Evolutionary conservation across 2,888 invertebrate species (phyloP).

Genomic region (Brenthis hecate): DNA sequence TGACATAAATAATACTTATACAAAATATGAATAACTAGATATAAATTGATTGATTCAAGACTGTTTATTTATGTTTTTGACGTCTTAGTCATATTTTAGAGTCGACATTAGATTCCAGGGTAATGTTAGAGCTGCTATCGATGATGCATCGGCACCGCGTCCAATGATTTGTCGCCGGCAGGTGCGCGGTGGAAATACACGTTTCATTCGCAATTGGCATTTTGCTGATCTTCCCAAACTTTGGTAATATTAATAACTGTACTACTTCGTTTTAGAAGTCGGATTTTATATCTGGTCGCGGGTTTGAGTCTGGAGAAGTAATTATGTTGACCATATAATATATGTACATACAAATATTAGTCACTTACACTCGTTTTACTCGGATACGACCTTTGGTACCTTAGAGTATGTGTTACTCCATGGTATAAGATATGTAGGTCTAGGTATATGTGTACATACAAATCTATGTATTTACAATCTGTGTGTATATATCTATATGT

Average conservation of each 20-base stretch:
- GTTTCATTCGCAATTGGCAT: constrained; percentile 78
- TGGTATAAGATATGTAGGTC: no score
- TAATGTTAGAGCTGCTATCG: constrained; percentile 50
- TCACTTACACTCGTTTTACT: no score
- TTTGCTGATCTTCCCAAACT: constrained; percentile 64
- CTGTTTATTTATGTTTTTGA: constrained; percentile 10
- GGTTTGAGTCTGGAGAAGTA: neutral
- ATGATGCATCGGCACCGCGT: constrained; percentile 57
- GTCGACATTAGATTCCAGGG: constrained; percentile 17
- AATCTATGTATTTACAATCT: no score
- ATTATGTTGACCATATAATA: neutral
- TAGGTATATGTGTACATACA: no score
- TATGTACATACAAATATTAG: no score
- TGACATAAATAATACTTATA: no score
- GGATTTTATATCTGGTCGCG: no score
- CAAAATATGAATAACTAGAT: no score
- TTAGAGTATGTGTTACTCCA: no score
- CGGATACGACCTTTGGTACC: no score
- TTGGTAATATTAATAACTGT: constrained; percentile 29
- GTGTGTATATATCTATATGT: no score
- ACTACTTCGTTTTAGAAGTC: no score
- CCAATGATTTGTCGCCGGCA: constrained; percentile 70
- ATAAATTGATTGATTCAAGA: neutral
- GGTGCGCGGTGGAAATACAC: constrained; percentile 74
- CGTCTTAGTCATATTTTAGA: constrained; percentile 13